phyloP scores from a whole-genome alignment of 2,113 vertebrate species.

The Mustela lutreola region DNA sequence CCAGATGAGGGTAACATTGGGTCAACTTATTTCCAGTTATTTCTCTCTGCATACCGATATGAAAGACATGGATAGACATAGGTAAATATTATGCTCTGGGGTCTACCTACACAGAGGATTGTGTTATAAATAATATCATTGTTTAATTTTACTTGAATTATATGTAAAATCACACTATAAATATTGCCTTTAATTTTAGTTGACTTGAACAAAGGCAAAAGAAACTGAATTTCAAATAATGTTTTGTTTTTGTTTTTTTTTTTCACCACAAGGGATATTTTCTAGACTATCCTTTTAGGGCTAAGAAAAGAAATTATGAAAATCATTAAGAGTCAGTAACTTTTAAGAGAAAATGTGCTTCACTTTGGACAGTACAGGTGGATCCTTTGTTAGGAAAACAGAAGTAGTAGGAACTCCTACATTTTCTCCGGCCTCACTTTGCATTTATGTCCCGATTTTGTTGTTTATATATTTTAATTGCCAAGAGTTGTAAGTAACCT shows the following conservation, averaged over 20 bases:
- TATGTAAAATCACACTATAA: background rate
- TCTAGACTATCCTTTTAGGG: background rate
- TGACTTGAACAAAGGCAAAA: background rate
- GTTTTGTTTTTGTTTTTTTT: slow-evolving; percentile 37
- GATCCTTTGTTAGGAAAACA: background rate
- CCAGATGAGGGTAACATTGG: background rate
- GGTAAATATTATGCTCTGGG: background rate
- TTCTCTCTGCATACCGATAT: background rate
- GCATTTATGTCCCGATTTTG: background rate
- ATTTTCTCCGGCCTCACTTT: background rate
- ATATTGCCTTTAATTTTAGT: slow-evolving; percentile 1
- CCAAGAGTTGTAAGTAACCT: background rate
- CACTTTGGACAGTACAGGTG: background rate
- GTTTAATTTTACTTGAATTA: slow-evolving; percentile 29
- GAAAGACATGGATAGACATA: background rate
- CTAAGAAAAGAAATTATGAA: slow-evolving; percentile 45
- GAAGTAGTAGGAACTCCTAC: background rate
- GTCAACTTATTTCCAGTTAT: background rate
- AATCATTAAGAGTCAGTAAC: slow-evolving; percentile 1
- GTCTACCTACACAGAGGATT: background rate
- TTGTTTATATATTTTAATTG: background rate
- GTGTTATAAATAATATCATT: background rate
- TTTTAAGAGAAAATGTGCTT: background rate
- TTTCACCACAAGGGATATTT: background rate
- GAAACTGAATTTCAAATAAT: slow-evolving; percentile 34